Conservation (phyloP, 2,797 vertebrate genomes). For the Nyctalus aviator region DNA sequence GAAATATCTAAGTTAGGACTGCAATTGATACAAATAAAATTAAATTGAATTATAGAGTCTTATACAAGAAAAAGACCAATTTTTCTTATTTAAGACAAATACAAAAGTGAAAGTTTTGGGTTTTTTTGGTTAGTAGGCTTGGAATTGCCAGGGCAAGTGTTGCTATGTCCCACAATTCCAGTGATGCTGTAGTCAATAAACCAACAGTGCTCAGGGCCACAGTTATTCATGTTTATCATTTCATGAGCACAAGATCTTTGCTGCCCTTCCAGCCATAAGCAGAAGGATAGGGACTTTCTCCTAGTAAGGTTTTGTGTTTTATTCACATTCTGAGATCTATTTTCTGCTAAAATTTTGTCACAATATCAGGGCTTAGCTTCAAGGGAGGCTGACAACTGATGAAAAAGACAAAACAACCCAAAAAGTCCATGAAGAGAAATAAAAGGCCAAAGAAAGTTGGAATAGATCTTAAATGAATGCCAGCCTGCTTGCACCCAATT, state of each 20-base stretch:
- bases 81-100: conserved; percentile 4
- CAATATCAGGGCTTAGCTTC: neutral
- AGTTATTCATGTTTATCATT: neutral
- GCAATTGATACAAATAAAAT: neutral
- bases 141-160: neutral
- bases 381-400: neutral
- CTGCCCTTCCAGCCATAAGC: neutral
- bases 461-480: neutral
- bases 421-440: neutral
- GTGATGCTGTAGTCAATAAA: neutral
- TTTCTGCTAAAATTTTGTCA: neutral
- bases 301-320: neutral
- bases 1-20: neutral
- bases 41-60: neutral
- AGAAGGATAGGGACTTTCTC: neutral
- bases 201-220: neutral
- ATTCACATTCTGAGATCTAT: neutral
- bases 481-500: too few species aligned
- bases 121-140: neutral
- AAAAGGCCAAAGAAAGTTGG: neutral
- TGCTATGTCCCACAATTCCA: neutral
- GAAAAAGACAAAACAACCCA: neutral
- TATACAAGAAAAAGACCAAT: neutral
- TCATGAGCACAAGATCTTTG: neutral
- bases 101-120: neutral